Evolutionary conservation across 1,140 invertebrate species (phyloP), one percentile per base, ranked within the genome.

Genomic region (Hydropsyche tenuis): DNA sequence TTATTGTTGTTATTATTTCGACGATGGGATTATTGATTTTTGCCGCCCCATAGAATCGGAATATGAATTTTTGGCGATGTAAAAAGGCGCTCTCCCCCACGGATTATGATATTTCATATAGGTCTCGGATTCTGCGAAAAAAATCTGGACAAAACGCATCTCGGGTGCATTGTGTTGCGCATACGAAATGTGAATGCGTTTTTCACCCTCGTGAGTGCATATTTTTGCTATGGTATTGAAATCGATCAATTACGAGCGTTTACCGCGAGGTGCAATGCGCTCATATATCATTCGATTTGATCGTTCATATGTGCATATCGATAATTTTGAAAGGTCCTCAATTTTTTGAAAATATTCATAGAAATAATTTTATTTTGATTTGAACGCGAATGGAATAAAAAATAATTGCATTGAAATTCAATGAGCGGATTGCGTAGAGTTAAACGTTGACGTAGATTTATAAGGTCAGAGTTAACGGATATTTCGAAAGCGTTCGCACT

Each of bases 11-110:
- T 43, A 68, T 65, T 65, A 68, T 68, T 68, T 68, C 65, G 42
- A 68, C 65, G 42, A 68, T 68, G 45, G 37, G 23, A 45, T 68
- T 68, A 68, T 68, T 68, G 65, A 68, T 68, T 68, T 68, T 68
- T 43, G 12, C n/a, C n/a, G 62, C 30, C 30, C 30, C 30, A 37
- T 37, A 37, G 30, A 37, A 37, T 14, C 56, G 22, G 18, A 9
- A n/a, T 20, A 23, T 48, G 45, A 12, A 7, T 16, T 60, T 53
- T 53, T 60, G 23, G 56, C 18, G 9, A 27, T 37, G 30, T 60
- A 60, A 60, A 60, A 60, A 60, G 56, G 56, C 5, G 22, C 20
- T 14, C 20, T 27, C 22, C 56, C 56, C 56, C 56, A 14, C 56
- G 1, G 23, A 1, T 37, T 48, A 48, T 48, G 46, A 4, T 6